These are phyloP conservation scores for Cirrhinus mrigala DNA, from an alignment of 2,797 vertebrate genomes.

Conservation along the genomic window DNA sequence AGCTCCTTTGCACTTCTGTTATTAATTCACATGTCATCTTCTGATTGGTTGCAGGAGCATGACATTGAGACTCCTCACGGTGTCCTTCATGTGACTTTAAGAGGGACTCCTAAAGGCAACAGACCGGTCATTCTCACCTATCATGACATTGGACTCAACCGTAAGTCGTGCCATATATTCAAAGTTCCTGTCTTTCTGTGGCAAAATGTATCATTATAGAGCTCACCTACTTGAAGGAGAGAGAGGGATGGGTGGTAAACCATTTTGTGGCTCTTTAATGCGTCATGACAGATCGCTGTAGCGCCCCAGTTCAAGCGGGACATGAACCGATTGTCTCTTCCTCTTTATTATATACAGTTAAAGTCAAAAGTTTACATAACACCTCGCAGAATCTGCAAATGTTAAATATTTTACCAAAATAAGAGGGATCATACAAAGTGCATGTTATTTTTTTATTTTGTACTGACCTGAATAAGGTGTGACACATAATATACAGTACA, in stretches of 20 bases:
- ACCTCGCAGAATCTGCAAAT: no score
- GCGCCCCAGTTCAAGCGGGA: no score
- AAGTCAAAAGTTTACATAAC: no score
- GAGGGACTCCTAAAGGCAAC: slow-evolving; percentile 89
- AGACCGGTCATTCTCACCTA: slow-evolving; percentile 94
- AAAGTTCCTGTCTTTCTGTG: background rate
- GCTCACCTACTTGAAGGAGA: background rate
- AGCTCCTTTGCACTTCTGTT: background rate
- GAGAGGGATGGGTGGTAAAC: background rate
- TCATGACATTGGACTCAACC: slow-evolving; percentile 96
- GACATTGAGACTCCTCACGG: slow-evolving; percentile 92
- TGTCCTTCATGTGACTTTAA: slow-evolving; percentile 92
- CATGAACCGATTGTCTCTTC: no score
- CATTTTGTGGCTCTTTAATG: no score
- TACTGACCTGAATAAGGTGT: no score
- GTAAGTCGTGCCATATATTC: slow-evolving; percentile 77
- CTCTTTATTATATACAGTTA: no score
- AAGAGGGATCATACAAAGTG: no score
- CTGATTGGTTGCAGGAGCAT: slow-evolving; percentile 84
- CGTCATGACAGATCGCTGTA: no score
- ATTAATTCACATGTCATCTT: background rate
- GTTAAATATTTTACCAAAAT: no score
- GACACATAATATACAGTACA: no score
- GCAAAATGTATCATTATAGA: background rate
- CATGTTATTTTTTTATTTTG: no score